Conservation (phyloP, 2,113 vertebrate species). For the Thalassarche chlororhynchos region DNA sequence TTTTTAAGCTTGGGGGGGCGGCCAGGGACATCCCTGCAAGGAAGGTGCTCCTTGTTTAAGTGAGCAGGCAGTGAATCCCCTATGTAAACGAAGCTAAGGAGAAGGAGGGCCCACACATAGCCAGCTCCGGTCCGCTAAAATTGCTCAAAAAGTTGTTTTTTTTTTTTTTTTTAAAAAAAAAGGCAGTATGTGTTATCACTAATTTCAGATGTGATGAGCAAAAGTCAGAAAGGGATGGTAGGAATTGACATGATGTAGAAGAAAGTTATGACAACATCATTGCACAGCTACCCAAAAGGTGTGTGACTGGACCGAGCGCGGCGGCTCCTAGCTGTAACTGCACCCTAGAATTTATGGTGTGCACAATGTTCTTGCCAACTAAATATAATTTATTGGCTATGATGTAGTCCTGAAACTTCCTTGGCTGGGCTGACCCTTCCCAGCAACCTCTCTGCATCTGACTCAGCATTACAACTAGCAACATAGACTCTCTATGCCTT, state of each 20-base stretch:
- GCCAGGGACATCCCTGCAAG: too few relatives aligned
- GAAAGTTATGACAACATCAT: neutral
- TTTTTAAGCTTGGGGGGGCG: too few relatives aligned
- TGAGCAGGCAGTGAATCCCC: too few relatives aligned
- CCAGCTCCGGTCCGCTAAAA: neutral
- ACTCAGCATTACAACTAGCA: neutral
- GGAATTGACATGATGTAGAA: neutral
- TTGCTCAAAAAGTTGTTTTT: too few relatives aligned
- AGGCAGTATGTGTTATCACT: rapidly evolving
- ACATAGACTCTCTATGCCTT: neutral
- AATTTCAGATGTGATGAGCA: neutral
- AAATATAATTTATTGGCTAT: neutral
- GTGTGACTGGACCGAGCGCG: rapidly evolving
- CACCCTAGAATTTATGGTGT: neutral
- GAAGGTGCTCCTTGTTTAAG: too few relatives aligned
- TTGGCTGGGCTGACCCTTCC: neutral
- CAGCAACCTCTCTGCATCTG: neutral
- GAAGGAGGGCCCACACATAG: too few relatives aligned
- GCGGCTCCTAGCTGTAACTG: neutral
- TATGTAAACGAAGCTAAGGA: neutral
- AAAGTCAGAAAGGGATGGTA: neutral
- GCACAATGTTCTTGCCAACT: neutral
- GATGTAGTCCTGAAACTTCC: neutral
- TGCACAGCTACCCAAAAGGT: rapidly evolving
- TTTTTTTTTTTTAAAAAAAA: neutral